Evolutionary conservation across 2,888 invertebrate genomes (phyloP).

Genomic region (Resseliella maxima): DNA sequence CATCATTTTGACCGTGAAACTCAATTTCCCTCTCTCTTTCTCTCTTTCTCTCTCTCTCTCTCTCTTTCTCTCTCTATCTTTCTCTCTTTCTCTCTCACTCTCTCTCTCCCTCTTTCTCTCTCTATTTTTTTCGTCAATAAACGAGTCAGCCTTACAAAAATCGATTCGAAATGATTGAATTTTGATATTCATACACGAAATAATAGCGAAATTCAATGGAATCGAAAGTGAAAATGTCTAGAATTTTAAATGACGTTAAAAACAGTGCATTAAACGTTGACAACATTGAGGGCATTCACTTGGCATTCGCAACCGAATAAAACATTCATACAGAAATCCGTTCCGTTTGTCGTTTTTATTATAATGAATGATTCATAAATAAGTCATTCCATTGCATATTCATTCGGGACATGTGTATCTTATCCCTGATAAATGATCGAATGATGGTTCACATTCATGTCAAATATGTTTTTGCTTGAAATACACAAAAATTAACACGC

Average conservation of each 20-base stretch:
- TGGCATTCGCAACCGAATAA: neutral
- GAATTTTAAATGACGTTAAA: neutral
- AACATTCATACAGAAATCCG: neutral
- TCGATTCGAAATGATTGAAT: neutral
- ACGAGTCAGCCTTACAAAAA: no score
- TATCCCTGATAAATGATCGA: constrained; percentile 40
- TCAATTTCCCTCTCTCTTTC: no score
- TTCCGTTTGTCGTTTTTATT: neutral
- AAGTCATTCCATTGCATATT: neutral
- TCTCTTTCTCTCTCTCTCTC: no score
- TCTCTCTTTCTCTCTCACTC: no score
- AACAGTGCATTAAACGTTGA: neutral
- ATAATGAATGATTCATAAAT: constrained; percentile 34
- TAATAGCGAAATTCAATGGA: neutral
- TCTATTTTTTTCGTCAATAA: no score
- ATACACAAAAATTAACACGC: neutral
- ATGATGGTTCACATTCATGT: constrained; percentile 1
- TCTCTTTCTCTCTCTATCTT: no score
- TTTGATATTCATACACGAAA: neutral
- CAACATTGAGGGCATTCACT: constrained; percentile 49
- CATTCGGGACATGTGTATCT: neutral
- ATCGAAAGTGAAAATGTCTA: no score
- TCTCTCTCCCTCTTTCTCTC: no score
- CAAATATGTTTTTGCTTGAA: neutral
- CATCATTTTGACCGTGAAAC: no score